Base-by-base conservation (phyloP, 2,888 invertebrate genomes). In the Incurvaria masculella region DNA sequence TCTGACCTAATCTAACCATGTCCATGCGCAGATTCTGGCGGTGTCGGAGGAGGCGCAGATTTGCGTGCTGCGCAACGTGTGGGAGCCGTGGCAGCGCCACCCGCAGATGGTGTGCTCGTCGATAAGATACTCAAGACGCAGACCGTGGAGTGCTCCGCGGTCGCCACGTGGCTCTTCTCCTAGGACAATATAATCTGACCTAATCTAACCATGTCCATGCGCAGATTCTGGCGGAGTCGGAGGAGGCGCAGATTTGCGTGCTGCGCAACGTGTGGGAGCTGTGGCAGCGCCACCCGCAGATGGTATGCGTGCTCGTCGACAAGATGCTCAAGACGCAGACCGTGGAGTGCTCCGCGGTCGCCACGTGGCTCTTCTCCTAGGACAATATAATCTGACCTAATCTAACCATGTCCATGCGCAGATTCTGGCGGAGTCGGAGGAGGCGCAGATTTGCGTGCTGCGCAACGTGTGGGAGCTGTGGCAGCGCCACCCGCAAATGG, bases 41-140 rank as follows among this genome's bases (percentile, higher is more conserved):
- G 94, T 94, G 61, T 90, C 92, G 0, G 97, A 97, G 65, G 96
- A 97, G 66, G 95, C 95, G 0, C 98, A 99, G 68, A 91, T 96
- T 54, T 94, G 92, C 67, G 86, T 99, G 45, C 79, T 99, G 45
- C 86, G 91, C 56, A 93, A 94, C 63, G 87, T 97, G 63, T 96
- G 90, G 79, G 94, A 95, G 62, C 79, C 97, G n/a, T 99, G 98
- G 98, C 86, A 86, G 61, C 85, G 89, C 54, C 96, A 98, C 71
- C 92, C 94, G 56, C 98, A 97, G 81, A 97, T 98, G 94, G 88
- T 99, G 82, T 88, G 91, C 52, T 99, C 4, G 91, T 97, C 3
- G 97, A 99, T 74, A 98, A 99, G 75, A 85, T 99, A 81, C 81
- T 99, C 39, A 97, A 98, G 78, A 96, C 96, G 20, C 95, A 97